Percentiles rank a stretch among this genome's conserved stretches.
Conservation (phyloP, 2,888 invertebrate species). For the Tiliacea aurago region DNA sequence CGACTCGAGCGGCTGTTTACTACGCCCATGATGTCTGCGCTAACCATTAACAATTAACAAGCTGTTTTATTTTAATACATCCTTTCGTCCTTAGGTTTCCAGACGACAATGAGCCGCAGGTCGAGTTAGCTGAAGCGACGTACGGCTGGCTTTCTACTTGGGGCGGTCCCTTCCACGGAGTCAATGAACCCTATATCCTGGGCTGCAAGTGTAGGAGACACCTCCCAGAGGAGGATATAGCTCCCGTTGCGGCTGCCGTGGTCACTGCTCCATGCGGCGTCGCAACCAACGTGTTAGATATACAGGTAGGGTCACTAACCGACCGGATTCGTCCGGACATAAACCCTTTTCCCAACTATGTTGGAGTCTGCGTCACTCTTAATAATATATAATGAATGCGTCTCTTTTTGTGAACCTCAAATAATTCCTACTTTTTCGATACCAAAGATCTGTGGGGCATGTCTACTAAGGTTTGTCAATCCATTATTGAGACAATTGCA, state of each 20-base stretch:
- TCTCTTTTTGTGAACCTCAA: neutral
- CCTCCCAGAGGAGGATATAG: slow-evolving; percentile 5
- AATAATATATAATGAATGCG: too few relatives aligned
- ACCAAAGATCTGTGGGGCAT: too few relatives aligned
- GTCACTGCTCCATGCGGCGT: slow-evolving; percentile 31
- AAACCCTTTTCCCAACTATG: too few relatives aligned
- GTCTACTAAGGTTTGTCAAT: too few relatives aligned
- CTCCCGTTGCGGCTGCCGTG: slow-evolving; percentile 41
- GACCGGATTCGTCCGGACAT: too few relatives aligned
- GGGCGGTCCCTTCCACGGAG: slow-evolving; percentile 41
- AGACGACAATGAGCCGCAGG: slow-evolving; percentile 36
- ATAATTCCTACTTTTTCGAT: too few relatives aligned
- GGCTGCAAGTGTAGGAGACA: slow-evolving; percentile 34
- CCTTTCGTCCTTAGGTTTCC: slow-evolving; percentile 22
- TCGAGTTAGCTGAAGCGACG: slow-evolving; percentile 14
- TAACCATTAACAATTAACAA: neutral
- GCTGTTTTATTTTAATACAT: neutral
- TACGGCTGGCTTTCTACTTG: slow-evolving; percentile 49
- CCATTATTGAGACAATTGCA: too few relatives aligned
- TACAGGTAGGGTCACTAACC: slow-evolving; percentile 33
- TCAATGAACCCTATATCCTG: slow-evolving; percentile 53
- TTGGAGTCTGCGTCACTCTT: too few relatives aligned
- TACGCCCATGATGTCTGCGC: too few relatives aligned
- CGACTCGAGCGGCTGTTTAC: too few relatives aligned
- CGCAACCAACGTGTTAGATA: slow-evolving; percentile 36